Percentiles rank a stretch among this genome's conserved stretches.
These are phyloP conservation scores for Podarcis lilfordi DNA, from an alignment of 2,797 vertebrate genomes.

Conservation along the genomic window DNA sequence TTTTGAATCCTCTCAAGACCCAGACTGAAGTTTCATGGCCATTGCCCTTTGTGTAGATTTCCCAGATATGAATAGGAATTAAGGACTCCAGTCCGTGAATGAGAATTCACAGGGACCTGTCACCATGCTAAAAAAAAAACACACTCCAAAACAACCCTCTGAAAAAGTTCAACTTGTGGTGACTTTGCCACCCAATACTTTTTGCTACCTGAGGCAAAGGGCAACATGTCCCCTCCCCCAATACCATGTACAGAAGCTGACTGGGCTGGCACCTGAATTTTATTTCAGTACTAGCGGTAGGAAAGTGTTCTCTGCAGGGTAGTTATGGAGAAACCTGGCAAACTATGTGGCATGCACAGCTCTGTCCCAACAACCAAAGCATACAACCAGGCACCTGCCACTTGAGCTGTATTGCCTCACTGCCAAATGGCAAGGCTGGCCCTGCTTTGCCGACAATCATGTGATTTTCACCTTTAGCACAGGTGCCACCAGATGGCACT, in stretches of 20 bases:
- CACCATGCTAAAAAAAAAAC: not conserved
- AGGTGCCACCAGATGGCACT: slow-evolving; percentile 6
- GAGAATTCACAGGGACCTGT: not conserved
- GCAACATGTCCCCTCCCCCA: too few species aligned
- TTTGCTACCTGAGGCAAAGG: too few species aligned
- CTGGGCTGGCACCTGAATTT: too few species aligned
- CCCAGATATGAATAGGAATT: too few species aligned
- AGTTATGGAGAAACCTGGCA: too few species aligned
- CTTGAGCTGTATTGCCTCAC: too few species aligned
- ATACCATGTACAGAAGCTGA: too few species aligned
- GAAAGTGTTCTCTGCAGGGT: too few species aligned
- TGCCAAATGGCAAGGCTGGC: too few species aligned
- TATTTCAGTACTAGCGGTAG: too few species aligned
- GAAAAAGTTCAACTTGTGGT: not conserved
- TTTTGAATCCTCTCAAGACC: not conserved
- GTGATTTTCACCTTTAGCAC: not conserved
- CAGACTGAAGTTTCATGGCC: not conserved
- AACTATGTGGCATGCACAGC: not conserved
- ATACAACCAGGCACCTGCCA: too few species aligned
- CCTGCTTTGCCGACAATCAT: not conserved
- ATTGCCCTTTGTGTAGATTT: not conserved
- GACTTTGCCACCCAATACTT: not conserved
- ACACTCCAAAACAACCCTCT: not conserved
- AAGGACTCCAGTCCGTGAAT: not conserved
- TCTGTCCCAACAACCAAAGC: not conserved